Evolutionary conservation across 2,797 vertebrate genomes (phyloP).

Genomic region (Chelonia mydas): DNA sequence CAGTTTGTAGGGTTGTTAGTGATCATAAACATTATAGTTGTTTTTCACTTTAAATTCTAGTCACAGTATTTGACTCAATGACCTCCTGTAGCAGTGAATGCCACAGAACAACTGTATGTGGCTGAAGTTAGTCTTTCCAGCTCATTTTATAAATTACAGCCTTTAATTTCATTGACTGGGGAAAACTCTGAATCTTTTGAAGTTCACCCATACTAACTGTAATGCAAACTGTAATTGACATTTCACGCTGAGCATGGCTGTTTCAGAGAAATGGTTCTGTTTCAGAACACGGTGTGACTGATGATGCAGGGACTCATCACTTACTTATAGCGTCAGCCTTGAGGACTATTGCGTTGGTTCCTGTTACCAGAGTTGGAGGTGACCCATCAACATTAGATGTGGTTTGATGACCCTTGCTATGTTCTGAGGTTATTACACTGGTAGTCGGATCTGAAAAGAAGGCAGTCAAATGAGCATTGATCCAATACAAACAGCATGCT

Average conservation of each 20-base stretch:
- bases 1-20: conserved; percentile 4
- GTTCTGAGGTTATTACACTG: background rate
- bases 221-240: background rate
- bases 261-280: background rate
- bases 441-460: conserved; percentile 6
- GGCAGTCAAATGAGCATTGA: background rate
- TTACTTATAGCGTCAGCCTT: conserved; percentile 40
- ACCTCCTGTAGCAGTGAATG: conserved; percentile 16
- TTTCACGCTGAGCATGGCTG: background rate
- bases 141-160: conserved; percentile 12
- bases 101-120: conserved; percentile 4
- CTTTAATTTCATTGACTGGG: background rate
- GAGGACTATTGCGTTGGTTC: background rate
- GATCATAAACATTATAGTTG: conserved; percentile 25
- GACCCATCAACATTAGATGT: background rate
- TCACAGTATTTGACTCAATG: conserved; percentile 15
- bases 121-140: background rate
- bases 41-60: conserved; percentile 3
- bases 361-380: background rate
- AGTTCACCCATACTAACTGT: background rate
- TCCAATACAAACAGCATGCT: background rate
- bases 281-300: background rate
- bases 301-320: background rate
- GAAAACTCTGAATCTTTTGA: background rate
- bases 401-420: background rate